Conservation (phyloP, 2,113 vertebrate species). For the Crypturellus undulatus region DNA sequence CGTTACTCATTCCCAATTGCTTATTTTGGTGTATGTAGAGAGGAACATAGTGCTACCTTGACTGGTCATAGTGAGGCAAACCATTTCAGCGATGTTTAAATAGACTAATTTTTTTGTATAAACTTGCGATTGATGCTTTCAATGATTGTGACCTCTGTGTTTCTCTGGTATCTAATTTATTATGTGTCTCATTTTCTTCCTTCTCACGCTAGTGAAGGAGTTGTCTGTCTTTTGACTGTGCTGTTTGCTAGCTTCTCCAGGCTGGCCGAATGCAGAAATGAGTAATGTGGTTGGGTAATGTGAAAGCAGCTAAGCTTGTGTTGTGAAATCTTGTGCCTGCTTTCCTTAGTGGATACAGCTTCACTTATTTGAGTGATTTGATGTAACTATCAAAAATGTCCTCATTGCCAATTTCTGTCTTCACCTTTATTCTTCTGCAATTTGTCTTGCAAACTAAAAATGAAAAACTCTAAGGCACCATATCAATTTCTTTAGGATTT, state of each 20-base stretch:
- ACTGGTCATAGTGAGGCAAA: background rate
- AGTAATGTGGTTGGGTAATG: background rate
- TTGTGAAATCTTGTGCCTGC: background rate
- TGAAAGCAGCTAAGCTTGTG: background rate
- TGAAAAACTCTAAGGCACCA: background rate
- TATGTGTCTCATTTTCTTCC: background rate
- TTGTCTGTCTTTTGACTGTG: background rate
- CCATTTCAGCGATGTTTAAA: background rate
- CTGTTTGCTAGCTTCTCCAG: background rate
- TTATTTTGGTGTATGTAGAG: background rate
- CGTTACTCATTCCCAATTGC: constrained; percentile 15
- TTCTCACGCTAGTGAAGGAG: background rate
- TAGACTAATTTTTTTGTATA: accelerated
- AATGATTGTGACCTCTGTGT: background rate
- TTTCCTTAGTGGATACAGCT: background rate
- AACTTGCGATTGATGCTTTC: background rate
- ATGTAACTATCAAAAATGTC: background rate
- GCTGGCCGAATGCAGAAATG: background rate
- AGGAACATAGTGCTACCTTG: background rate
- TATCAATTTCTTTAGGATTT: background rate
- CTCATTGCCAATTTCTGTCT: background rate
- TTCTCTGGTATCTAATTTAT: background rate
- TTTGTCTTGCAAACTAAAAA: background rate
- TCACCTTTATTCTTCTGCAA: background rate
- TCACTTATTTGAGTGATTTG: background rate